These are phyloP conservation scores for Python bivittatus DNA, from an alignment of 2,113 vertebrate genomes.

Conservation along the genomic window DNA sequence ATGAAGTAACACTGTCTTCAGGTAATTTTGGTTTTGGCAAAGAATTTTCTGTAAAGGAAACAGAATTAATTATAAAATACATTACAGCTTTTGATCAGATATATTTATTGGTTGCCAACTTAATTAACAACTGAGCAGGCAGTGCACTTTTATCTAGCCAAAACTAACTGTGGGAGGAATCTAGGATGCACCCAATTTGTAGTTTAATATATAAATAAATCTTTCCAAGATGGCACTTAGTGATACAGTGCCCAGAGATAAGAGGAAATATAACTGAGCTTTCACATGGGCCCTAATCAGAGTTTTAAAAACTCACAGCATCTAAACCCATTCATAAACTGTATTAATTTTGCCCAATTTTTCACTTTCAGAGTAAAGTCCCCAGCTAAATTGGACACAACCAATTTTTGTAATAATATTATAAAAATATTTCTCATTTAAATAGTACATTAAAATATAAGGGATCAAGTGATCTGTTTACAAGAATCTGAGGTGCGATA, in stretches of 20 bases:
- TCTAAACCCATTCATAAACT: neutral
- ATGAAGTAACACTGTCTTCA: constrained; percentile 89
- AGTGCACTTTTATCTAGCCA: neutral
- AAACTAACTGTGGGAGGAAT: neutral
- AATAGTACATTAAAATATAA: neutral
- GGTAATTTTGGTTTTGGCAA: constrained; percentile 93
- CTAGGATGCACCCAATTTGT: neutral
- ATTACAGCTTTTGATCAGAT: constrained; percentile 52
- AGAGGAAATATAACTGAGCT: neutral
- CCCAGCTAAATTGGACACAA: neutral
- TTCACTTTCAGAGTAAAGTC: neutral
- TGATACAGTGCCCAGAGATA: neutral
- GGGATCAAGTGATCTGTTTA: neutral
- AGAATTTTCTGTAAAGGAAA: constrained; percentile 90
- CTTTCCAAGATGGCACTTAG: neutral
- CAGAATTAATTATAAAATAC: constrained; percentile 58
- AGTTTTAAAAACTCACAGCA: neutral
- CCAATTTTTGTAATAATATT: neutral
- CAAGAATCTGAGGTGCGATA: neutral
- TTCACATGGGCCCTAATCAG: neutral
- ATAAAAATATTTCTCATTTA: neutral
- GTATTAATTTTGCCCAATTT: neutral
- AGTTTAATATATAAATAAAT: neutral
- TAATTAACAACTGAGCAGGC: neutral
- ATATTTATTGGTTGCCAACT: neutral